Base-by-base conservation (phyloP, 2,797 vertebrate genomes). In the Lagocephalus sceleratus region DNA sequence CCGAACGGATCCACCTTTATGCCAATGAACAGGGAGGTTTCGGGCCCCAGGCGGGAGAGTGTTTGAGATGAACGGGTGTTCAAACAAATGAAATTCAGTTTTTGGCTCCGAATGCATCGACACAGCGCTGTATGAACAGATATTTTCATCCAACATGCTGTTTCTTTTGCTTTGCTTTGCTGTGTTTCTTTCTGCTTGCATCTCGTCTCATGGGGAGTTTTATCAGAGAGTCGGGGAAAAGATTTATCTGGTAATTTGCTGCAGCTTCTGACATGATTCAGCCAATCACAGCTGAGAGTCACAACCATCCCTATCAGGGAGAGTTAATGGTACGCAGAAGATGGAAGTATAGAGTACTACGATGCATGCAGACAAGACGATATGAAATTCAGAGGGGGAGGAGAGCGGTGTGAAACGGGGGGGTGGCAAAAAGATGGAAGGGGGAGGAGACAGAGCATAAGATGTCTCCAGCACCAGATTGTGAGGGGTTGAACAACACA, bases 251-350 rank as follows among this genome's bases (percentile, higher is more conserved):
- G 47, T 71, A 21, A 62, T 75, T 78, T 67, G 57, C 58, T 47
- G 57, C 57, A 47, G 57, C 57, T 65, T 42, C 70, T 49, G 54
- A 79, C 50, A 20, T 5, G 41, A 68, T 59, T 74, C 53, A 52
- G 60, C 78, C 72, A 83, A 85, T 81, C 68, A 78, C 43, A 76
- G 54, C 51, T 3, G 54, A 74, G 76, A 66, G 60, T 48, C 38
- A 5, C 50, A 38, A 59, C 75, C 52, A 66, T 70, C 57, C 61
- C 26, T 48, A 79, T 75, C 69, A 73, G 57, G 57, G 75, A 26
- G 57, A 61, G 54, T 58, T 76, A 76, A 83, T 80, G 80, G 50
- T 59, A 76, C 51, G 52, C 20, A 58, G 75, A 77, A 71, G 82
- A 86, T 68, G 69, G 72, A 78, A 29, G 65, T 48, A 67, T 12